Evolutionary conservation across 2,888 invertebrate genomes (phyloP).

Genomic region (Callosobruchus maculatus): DNA sequence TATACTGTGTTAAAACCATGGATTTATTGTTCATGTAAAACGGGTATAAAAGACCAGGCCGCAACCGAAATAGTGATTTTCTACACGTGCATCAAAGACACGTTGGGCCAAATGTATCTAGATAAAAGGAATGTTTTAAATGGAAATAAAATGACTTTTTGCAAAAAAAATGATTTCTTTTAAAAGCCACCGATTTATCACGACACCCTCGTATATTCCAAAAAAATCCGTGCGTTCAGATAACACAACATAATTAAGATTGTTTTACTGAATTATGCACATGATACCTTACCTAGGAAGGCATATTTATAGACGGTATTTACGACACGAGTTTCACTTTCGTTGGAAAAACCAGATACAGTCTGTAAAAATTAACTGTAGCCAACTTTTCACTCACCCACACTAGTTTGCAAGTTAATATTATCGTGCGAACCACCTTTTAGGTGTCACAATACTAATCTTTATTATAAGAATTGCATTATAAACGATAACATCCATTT

Average conservation of each 20-base stretch:
- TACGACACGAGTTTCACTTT: not conserved
- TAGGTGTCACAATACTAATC: not conserved
- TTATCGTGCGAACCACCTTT: not conserved
- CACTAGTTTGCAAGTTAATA: not conserved
- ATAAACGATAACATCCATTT: not conserved
- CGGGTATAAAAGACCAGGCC: no score
- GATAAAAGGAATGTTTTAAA: no score
- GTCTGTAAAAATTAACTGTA: not conserved
- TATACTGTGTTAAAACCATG: no score
- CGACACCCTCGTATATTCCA: no score
- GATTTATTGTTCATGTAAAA: no score
- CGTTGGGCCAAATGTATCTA: no score
- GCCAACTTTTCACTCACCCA: not conserved
- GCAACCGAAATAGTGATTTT: no score
- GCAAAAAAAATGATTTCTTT: no score
- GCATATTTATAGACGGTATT: not conserved
- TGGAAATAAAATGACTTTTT: no score
- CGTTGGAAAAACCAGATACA: not conserved
- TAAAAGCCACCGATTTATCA: no score
- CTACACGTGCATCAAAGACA: no score
- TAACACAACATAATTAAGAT: not conserved
- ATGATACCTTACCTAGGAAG: not conserved
- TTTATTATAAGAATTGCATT: not conserved
- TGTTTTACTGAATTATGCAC: not conserved
- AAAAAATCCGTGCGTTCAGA: no score